phyloP scores from a whole-genome alignment of 2,797 vertebrate genomes.

The Gymnothorax javanicus region DNA sequence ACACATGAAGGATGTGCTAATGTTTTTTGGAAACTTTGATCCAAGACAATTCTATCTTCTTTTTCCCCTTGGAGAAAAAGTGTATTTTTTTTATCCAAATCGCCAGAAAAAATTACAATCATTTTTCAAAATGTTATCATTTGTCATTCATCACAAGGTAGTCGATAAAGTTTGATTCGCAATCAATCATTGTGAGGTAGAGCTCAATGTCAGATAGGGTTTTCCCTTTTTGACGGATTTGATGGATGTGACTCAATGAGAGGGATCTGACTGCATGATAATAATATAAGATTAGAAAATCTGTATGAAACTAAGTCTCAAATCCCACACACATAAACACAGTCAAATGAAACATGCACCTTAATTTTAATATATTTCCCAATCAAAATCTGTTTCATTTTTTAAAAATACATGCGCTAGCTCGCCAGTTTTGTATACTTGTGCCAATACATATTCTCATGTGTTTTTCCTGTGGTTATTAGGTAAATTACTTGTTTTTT shows the following conservation, averaged over 20 bases:
- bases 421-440: background rate
- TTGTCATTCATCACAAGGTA: conserved; percentile 59
- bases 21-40: conserved; percentile 34
- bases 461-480: background rate
- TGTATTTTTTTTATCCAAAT: conserved; percentile 65
- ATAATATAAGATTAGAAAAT: background rate
- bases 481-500: background rate
- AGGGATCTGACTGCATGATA: conserved; percentile 18
- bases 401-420: too few relatives aligned
- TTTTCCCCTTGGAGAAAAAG: conserved; percentile 42
- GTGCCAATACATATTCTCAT: background rate
- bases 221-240: conserved; percentile 66
- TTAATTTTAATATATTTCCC: background rate
- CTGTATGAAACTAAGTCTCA: background rate
- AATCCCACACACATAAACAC: background rate
- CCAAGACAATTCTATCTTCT: conserved; percentile 36
- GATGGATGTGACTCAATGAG: conserved; percentile 76
- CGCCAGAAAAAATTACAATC: conserved; percentile 60
- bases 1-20: conserved; percentile 1
- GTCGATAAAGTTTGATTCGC: conserved; percentile 53
- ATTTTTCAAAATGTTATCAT: conserved; percentile 63
- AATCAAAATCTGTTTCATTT: background rate
- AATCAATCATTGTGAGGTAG: conserved; percentile 70
- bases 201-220: conserved; percentile 67
- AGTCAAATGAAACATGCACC: background rate